These are phyloP conservation scores for Ophioninae sp. DNA, from an alignment of 2,888 invertebrate genomes.

Conservation along the genomic window DNA sequence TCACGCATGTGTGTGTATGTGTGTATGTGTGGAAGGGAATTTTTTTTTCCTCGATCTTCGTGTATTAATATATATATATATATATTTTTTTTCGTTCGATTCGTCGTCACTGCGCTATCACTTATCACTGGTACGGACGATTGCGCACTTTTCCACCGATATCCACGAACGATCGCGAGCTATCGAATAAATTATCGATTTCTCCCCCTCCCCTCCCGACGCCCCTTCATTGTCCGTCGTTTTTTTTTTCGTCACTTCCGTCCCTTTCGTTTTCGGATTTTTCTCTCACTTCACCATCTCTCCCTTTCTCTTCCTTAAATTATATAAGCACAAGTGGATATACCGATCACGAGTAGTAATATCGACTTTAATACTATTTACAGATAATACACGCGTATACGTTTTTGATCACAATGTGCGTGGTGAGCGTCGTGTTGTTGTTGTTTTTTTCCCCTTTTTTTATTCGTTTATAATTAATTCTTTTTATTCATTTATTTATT, in stretches of 20 bases:
- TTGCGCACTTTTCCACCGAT: constrained; percentile 32
- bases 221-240: constrained; percentile 19
- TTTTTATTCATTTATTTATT: constrained; percentile 7
- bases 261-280: background rate
- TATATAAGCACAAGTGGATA: constrained; percentile 60
- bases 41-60: constrained; percentile 46
- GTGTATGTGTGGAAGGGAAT: constrained; percentile 28
- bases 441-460: background rate
- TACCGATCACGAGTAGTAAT: constrained; percentile 67
- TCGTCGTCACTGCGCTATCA: constrained; percentile 33
- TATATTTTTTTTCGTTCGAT: constrained; percentile 21
- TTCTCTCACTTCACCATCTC: background rate
- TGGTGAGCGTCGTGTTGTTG: constrained; percentile 59
- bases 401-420: constrained; percentile 79
- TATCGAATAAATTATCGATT: constrained; percentile 47
- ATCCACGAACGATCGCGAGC: constrained; percentile 47
- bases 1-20: constrained; percentile 47
- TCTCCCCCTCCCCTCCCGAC: background rate
- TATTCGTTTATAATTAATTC: background rate
- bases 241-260: constrained; percentile 10
- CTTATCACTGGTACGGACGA: constrained; percentile 43
- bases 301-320: constrained; percentile 35
- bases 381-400: constrained; percentile 80
- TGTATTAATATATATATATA: constrained; percentile 20
- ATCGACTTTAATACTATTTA: constrained; percentile 75